Evolutionary conservation across 2,888 invertebrate genomes (phyloP).

Genomic region (Hemistola chrysoprasaria): DNA sequence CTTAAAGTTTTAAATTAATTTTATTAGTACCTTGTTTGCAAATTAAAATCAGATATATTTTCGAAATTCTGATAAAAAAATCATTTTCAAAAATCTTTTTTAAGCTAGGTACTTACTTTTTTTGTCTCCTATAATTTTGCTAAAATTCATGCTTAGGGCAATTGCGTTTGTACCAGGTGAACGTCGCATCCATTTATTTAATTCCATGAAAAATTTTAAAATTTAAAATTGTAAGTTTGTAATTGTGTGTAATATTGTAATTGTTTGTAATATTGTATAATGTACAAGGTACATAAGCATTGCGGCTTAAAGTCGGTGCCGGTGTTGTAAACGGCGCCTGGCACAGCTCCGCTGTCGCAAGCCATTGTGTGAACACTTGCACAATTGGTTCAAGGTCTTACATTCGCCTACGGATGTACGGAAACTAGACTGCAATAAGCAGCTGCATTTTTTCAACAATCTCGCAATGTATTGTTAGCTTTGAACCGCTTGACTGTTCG

Average conservation of each 20-base stretch:
- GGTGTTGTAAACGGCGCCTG: slow-evolving; percentile 70
- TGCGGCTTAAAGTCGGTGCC: slow-evolving; percentile 42
- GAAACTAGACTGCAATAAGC: slow-evolving; percentile 60
- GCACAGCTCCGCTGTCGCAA: slow-evolving; percentile 71
- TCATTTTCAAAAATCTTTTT: too few species aligned
- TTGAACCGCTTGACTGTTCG: slow-evolving; percentile 16
- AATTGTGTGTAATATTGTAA: background rate
- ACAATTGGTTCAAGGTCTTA: slow-evolving; percentile 81
- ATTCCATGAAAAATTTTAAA: background rate
- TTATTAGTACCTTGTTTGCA: too few species aligned
- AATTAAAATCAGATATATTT: too few species aligned
- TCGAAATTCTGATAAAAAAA: too few species aligned
- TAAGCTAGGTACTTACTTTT: too few species aligned
- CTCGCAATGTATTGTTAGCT: slow-evolving; percentile 27
- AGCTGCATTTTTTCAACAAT: slow-evolving; percentile 24
- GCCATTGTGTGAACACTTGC: slow-evolving; percentile 76
- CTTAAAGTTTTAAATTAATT: too few species aligned
- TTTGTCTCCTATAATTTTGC: too few species aligned
- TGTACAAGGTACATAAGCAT: slow-evolving; percentile 35
- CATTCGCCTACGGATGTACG: slow-evolving; percentile 77
- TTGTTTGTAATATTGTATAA: background rate
- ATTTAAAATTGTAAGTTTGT: slow-evolving; percentile 3
- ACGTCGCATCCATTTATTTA: too few species aligned
- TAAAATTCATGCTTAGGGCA: too few species aligned
- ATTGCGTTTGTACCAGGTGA: too few species aligned